phyloP scores from a whole-genome alignment of 2,797 vertebrate genomes.

The Sciurus carolinensis region DNA sequence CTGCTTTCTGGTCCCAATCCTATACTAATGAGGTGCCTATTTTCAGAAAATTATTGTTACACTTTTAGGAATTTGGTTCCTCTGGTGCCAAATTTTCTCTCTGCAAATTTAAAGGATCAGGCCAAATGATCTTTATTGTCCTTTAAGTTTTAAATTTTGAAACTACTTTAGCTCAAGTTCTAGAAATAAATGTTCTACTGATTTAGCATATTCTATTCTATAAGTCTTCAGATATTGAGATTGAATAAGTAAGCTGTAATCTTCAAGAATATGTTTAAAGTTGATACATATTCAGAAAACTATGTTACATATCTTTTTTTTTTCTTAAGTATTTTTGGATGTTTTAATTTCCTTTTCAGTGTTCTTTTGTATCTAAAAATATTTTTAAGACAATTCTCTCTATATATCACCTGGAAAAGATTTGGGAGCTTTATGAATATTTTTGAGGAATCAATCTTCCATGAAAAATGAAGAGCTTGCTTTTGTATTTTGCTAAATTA shows the following conservation, averaged over 20 bases:
- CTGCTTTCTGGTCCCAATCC: not conserved
- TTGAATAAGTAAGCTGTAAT: constrained; percentile 55
- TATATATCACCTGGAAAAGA: constrained; percentile 30
- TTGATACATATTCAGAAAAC: constrained; percentile 4
- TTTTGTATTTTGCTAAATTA: constrained; percentile 45
- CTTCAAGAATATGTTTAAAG: not conserved
- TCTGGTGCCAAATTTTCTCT: not conserved
- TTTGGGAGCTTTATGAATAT: not conserved
- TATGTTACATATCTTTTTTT: constrained; percentile 1
- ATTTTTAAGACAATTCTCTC: not conserved
- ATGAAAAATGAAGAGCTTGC: constrained; percentile 34
- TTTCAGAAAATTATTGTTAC: not conserved
- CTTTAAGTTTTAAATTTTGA: not conserved
- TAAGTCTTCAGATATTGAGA: not conserved
- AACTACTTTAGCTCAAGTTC: not conserved
- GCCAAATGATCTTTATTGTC: not conserved
- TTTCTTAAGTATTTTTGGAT: not conserved
- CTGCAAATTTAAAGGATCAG: not conserved
- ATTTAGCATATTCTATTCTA: not conserved
- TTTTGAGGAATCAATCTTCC: constrained; percentile 34
- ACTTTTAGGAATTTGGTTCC: not conserved
- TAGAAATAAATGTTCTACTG: not conserved
- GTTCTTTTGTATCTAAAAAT: not conserved
- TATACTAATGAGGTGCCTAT: not conserved
- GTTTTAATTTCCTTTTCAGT: constrained; percentile 3